Percentiles rank a stretch among this genome's conserved stretches.
phyloP scores from a whole-genome alignment of 2,888 invertebrate genomes.

The Hyposoter didymator region DNA sequence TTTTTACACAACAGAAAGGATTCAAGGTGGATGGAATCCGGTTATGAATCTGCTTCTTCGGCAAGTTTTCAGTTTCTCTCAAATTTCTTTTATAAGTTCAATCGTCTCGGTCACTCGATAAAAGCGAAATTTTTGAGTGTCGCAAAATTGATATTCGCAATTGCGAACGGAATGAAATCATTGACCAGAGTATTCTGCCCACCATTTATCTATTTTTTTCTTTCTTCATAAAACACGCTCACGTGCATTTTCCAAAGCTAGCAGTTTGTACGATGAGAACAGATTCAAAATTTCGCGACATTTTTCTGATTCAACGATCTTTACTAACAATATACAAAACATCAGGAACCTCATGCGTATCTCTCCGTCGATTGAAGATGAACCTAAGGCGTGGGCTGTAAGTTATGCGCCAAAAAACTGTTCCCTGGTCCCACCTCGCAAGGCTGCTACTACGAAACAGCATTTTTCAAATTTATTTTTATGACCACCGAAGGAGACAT shows the following conservation, averaged over 20 bases:
- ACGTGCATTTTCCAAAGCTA: not conserved
- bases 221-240: not conserved
- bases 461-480: constrained; percentile 29
- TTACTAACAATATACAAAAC: constrained; percentile 3
- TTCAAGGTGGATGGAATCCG: not conserved
- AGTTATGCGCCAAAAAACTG: not conserved
- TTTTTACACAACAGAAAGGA: not conserved
- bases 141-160: not conserved
- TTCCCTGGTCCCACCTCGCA: not conserved
- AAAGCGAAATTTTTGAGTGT: not conserved
- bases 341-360: constrained; percentile 22
- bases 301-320: constrained; percentile 18
- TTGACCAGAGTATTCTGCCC: too few species aligned
- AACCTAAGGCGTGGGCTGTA: constrained; percentile 10
- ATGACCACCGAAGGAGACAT: constrained; percentile 31
- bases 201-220: not conserved
- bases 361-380: not conserved
- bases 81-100: not conserved
- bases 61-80: not conserved
- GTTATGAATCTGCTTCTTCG: not conserved
- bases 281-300: not conserved
- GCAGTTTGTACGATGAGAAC: not conserved
- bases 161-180: not conserved
- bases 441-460: constrained; percentile 10
- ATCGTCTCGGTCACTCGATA: not conserved